A percentile compares a stretch with the other conserved stretches of the same genome.
phyloP scores from a whole-genome alignment of 1,140 invertebrate genomes.

The Physella acuta region DNA sequence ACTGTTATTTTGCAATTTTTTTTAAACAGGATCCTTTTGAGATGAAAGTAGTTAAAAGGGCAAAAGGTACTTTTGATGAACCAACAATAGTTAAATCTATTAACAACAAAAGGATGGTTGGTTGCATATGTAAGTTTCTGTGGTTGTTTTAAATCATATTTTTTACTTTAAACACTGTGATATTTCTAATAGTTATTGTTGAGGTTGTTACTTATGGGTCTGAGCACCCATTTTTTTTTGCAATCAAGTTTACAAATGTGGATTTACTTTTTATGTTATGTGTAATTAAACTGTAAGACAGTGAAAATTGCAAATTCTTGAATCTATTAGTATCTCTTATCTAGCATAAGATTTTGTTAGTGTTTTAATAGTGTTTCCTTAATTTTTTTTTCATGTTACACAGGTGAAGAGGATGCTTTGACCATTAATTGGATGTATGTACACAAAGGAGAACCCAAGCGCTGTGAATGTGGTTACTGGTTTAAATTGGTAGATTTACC shows the following conservation, averaged over 20 bases:
- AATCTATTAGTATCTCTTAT: no score
- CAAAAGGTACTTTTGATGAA: constrained; percentile 77
- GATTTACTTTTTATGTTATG: no score
- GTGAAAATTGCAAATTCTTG: no score
- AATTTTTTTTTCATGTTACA: no score
- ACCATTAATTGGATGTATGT: constrained; percentile 92
- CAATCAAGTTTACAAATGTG: not conserved
- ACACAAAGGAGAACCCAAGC: constrained; percentile 80
- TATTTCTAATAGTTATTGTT: not conserved
- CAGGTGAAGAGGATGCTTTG: constrained; percentile 82
- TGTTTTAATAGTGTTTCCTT: no score
- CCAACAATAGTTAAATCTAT: constrained; percentile 89
- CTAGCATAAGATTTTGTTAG: no score
- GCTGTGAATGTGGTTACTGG: constrained; percentile 95
- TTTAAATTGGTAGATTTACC: constrained; percentile 79
- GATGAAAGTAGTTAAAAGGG: constrained; percentile 77
- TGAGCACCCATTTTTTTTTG: not conserved
- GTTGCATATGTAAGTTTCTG: constrained; percentile 79
- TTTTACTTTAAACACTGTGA: not conserved
- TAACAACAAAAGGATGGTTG: constrained; percentile 85
- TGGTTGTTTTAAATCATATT: not conserved
- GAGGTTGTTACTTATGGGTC: no score
- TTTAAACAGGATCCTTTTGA: constrained; percentile 80
- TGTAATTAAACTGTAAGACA: no score
- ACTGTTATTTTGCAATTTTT: no score